These are phyloP conservation scores for Martes flavigula DNA, from an alignment of 2,797 vertebrate species.

Conservation along the genomic window DNA sequence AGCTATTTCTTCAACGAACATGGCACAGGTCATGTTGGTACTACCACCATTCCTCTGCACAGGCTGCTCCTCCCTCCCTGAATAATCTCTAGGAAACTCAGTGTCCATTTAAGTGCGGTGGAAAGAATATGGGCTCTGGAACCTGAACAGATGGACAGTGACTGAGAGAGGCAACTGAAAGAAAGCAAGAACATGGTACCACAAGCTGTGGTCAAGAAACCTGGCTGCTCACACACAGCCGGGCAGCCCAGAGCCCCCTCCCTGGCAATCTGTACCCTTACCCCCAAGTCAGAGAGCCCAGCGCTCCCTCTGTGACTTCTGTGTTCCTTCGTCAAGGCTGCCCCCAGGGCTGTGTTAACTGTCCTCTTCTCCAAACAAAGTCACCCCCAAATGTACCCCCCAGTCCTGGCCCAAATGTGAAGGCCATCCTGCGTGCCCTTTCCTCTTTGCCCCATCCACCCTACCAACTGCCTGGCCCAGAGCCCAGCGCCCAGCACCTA, in stretches of 20 bases:
- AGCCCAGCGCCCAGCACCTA: background rate
- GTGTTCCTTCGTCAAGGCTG: background rate
- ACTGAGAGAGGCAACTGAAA: background rate
- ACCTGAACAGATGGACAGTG: background rate
- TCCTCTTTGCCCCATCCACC: background rate
- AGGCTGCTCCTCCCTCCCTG: background rate
- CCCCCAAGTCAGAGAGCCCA: background rate
- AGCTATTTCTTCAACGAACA: background rate
- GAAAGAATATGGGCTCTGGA: background rate
- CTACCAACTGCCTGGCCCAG: background rate
- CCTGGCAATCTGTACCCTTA: background rate
- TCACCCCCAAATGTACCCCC: background rate
- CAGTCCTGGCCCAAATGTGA: background rate
- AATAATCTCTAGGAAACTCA: background rate
- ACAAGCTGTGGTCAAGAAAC: background rate
- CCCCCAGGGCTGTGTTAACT: background rate
- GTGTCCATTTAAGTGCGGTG: background rate
- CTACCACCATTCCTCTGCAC: background rate
- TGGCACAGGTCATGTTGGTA: background rate
- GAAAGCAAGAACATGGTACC: background rate
- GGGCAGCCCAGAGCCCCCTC: background rate
- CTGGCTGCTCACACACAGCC: background rate
- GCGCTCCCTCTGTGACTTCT: background rate
- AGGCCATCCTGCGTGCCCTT: rapidly evolving
- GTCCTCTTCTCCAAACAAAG: background rate